Evolutionary conservation across 2,888 invertebrate genomes (phyloP).

Genomic region (Leistus spinibarbis): DNA sequence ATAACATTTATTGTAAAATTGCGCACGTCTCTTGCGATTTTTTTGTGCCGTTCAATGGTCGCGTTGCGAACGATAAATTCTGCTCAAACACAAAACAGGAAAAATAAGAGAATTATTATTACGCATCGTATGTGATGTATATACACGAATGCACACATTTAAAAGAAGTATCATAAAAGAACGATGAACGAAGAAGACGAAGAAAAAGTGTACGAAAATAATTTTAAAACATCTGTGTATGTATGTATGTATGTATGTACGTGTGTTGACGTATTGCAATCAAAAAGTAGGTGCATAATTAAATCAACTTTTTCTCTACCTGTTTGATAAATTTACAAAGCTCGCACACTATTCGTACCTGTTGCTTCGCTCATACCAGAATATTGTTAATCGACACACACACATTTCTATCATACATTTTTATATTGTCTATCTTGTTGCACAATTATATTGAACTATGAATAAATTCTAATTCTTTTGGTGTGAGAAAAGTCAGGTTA

Average conservation of each 20-base stretch:
- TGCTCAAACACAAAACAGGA: neutral
- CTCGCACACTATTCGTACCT: slow-evolving; percentile 24
- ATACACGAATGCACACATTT: neutral
- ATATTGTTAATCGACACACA: slow-evolving; percentile 33
- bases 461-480: no score
- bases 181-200: slow-evolving; percentile 2
- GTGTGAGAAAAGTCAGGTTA: no score
- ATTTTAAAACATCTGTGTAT: slow-evolving; percentile 24
- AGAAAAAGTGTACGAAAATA: slow-evolving; percentile 25
- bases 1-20: slow-evolving; percentile 26
- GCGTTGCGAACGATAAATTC: slow-evolving; percentile 21
- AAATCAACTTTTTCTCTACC: slow-evolving; percentile 36
- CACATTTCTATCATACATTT: slow-evolving; percentile 13
- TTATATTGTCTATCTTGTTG: no score
- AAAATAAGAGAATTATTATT: neutral
- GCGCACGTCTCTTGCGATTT: slow-evolving; percentile 21
- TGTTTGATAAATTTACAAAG: slow-evolving; percentile 35
- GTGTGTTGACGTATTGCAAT: slow-evolving; percentile 39
- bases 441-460: no score
- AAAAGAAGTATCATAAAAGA: no score
- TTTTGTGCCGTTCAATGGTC: neutral
- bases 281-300: slow-evolving; percentile 39
- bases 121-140: neutral
- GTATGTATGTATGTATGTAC: no score
- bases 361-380: slow-evolving; percentile 26